phyloP scores from a whole-genome alignment of 1,140 invertebrate genomes.

The Cydia splendana region DNA sequence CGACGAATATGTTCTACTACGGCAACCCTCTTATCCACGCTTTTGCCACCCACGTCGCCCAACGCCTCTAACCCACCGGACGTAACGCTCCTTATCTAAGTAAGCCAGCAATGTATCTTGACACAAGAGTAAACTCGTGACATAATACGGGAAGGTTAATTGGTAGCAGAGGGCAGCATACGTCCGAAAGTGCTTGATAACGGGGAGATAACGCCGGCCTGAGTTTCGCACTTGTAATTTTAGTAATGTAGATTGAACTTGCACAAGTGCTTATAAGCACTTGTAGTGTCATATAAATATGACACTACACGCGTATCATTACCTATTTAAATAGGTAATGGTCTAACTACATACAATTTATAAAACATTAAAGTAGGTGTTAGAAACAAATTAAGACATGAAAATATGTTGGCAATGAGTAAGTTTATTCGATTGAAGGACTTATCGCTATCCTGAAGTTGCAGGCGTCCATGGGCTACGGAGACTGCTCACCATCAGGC shows the following conservation, averaged over 20 bases:
- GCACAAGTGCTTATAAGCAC: not conserved
- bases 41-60: conserved; percentile 33
- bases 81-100: conserved; percentile 31
- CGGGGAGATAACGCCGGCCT: not conserved
- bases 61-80: conserved; percentile 37
- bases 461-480: too few species aligned
- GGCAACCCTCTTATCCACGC: not conserved
- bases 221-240: conserved; percentile 2
- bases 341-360: too few species aligned
- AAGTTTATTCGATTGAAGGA: too few species aligned
- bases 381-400: too few species aligned
- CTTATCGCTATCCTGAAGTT: too few species aligned
- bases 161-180: conserved; percentile 37
- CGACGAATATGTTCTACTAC: too few species aligned
- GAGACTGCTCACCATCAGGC: too few species aligned
- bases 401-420: too few species aligned
- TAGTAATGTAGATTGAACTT: conserved; percentile 9
- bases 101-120: conserved; percentile 37
- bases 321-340: too few species aligned
- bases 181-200: conserved; percentile 12
- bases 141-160: conserved; percentile 40
- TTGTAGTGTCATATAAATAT: too few species aligned
- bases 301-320: not conserved
- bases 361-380: too few species aligned
- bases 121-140: conserved; percentile 23